Evolutionary conservation across 2,888 invertebrate species (phyloP), one percentile per base, ranked within the genome.

Genomic region (Cantharis rufa): DNA sequence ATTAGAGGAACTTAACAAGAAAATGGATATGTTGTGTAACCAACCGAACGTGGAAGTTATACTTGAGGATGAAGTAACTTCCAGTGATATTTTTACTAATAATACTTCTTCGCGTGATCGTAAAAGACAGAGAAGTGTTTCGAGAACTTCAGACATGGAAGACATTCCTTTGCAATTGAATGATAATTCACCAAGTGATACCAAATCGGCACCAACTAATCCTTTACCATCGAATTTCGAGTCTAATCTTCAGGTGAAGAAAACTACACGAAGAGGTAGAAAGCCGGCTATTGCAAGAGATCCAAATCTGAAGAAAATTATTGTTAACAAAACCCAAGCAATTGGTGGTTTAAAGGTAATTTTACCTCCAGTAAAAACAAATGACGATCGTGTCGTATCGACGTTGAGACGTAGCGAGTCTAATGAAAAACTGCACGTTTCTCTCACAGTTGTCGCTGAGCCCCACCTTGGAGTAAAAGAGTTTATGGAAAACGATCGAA

Each of bases 341-440:
- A 13, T 32, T n/a, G 32, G n/a, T 32, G 5, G 13, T 32, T 32
- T 32, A n/a, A 32, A n/a, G 3, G 89, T 91, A 0, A 92, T 93
- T 0, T 93, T 94, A 83, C 92, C 93, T 0, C 89, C 27, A 27
- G 10, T 27, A 27, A 10, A 1, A 27, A 27, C 10, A 9, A 10
- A 27, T 27, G 27, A 27, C 10, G 10, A 27, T 21, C 21, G 92
- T 66, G 95, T 95, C 87, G 92, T 95, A 2, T 92, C 94, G 0
- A 94, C 94, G 84, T 94, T 93, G 84, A 24, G 9, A 24, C 7
- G 24, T 27, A 27, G 9, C 10, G 95, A 95, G 86, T 87, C 94
- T 74, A 93, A 93, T 89, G 93, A 95, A 61, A 94, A 95, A 87
- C 96, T 96, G 0, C 96, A 94, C 88, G 96, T 96, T 0, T 96